These are phyloP conservation scores for Halictus rubicundus DNA, from an alignment of 1,140 invertebrate species.

Conservation along the genomic window DNA sequence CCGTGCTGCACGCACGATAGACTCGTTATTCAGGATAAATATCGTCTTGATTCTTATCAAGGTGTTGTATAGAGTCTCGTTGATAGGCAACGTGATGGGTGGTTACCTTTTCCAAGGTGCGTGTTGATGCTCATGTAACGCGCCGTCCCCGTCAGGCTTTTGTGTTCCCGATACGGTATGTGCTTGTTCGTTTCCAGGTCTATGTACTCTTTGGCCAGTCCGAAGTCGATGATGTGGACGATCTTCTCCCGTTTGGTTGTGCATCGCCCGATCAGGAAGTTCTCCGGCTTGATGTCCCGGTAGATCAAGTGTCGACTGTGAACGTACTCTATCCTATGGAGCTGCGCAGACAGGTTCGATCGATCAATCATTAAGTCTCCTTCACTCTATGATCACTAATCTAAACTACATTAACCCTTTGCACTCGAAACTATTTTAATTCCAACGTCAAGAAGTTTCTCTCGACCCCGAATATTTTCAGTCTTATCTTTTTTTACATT, in stretches of 20 bases:
- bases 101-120: slow-evolving; percentile 97
- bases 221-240: slow-evolving; percentile 99
- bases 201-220: slow-evolving; percentile 99
- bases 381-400: too few relatives aligned
- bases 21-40: too few relatives aligned
- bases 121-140: slow-evolving; percentile 99
- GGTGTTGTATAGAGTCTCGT: too few relatives aligned
- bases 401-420: too few relatives aligned
- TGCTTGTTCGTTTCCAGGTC: slow-evolving; percentile 99
- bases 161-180: slow-evolving; percentile 99
- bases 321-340: slow-evolving; percentile 99
- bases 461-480: too few relatives aligned
- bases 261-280: slow-evolving; percentile 99
- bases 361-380: too few relatives aligned
- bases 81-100: slow-evolving; percentile 3
- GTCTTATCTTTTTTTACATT: too few relatives aligned
- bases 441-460: too few relatives aligned
- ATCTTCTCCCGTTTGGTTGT: slow-evolving; percentile 99
- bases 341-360: slow-evolving; percentile 79
- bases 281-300: slow-evolving; percentile 99
- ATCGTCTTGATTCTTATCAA: too few relatives aligned
- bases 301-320: slow-evolving; percentile 99
- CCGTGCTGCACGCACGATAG: too few relatives aligned
- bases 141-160: slow-evolving; percentile 98
- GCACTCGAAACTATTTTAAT: too few relatives aligned